Base-by-base conservation (phyloP, 2,888 invertebrate species). In the Dolichopus griseipennis region DNA sequence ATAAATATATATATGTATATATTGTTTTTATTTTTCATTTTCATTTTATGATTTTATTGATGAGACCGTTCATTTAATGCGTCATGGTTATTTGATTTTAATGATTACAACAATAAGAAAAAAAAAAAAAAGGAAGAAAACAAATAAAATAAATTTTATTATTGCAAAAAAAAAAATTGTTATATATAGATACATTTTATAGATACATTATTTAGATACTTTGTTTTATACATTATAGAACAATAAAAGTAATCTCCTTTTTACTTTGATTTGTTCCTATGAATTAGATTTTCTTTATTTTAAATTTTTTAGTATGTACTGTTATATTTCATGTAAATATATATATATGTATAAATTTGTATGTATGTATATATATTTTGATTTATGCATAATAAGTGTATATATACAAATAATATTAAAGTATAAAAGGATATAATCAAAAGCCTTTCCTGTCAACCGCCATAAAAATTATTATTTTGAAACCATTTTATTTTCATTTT, bases 391-490 rank as follows among this genome's bases (percentile, higher is more conserved):
- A 52, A 52, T n/a, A n/a, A n/a, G n/a, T n/a, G n/a, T n/a, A n/a
- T n/a, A n/a, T n/a, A n/a, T 52, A 52, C 5, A 12, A 52, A 52
- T 52, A 52, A 52, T 15, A 15, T 6, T 12, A n/a, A 15, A 52
- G 18, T 15, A 15, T 6, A 15, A n/a, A 15, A 52, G 18, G 18
- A 64, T 64, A 64, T 37, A 33, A 64, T 64, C 37, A 37, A 64
- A 64, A 64, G 34, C 27, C 20, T n/a, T 20, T 64, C 37, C 64
- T 64, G 64, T 64, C 64, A 64, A 64, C 64, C 64, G 37, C 64
- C 37, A 33, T 34, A 37, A 64, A n/a, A 37, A 37, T 20, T 18
- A 52, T 52, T 52, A 52, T 52, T 9, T 12, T 52, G 15, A 52
- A 52, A 52, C 52, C 52, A n/a, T 52, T 52, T 52, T 52, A 18